phyloP scores from a whole-genome alignment of 2,113 vertebrate genomes.

The Speoplatyrhinus poulsoni region DNA sequence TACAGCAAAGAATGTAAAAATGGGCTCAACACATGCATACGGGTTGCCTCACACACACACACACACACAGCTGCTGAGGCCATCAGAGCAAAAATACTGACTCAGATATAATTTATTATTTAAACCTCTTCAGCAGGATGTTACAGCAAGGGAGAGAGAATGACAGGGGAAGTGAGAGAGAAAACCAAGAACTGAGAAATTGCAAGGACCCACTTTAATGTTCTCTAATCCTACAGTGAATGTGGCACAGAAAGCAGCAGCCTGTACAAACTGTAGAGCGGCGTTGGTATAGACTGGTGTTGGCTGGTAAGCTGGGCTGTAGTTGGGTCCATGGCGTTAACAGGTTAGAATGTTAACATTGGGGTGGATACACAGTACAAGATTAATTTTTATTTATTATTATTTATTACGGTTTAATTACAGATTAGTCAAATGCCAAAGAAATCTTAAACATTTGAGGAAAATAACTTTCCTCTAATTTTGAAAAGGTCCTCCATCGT shows the following conservation, averaged over 20 bases:
- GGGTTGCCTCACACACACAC: slow-evolving; percentile 9
- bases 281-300: slow-evolving; percentile 32
- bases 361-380: slow-evolving; percentile 57
- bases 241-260: slow-evolving; percentile 8
- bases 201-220: slow-evolving; percentile 3
- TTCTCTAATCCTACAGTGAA: background rate
- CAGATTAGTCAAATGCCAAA: background rate
- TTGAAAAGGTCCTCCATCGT: too few species aligned
- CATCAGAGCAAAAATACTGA: slow-evolving; percentile 33
- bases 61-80: slow-evolving; percentile 15
- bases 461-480: too few species aligned
- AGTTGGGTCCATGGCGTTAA: slow-evolving; percentile 54
- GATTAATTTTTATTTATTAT: background rate
- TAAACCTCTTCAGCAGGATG: slow-evolving; percentile 12
- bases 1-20: slow-evolving; percentile 14
- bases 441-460: too few species aligned
- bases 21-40: slow-evolving; percentile 37
- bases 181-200: slow-evolving; percentile 15
- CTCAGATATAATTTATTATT: slow-evolving; percentile 32
- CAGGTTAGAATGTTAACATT: slow-evolving; percentile 60
- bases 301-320: slow-evolving; percentile 53
- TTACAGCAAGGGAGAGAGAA: slow-evolving; percentile 3
- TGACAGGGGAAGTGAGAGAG: background rate
- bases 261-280: too few species aligned
- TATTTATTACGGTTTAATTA: background rate